Percentiles rank a stretch among this genome's conserved stretches.
Conservation (phyloP, 2,888 invertebrate species). For the Lasioglossum calceatum region DNA sequence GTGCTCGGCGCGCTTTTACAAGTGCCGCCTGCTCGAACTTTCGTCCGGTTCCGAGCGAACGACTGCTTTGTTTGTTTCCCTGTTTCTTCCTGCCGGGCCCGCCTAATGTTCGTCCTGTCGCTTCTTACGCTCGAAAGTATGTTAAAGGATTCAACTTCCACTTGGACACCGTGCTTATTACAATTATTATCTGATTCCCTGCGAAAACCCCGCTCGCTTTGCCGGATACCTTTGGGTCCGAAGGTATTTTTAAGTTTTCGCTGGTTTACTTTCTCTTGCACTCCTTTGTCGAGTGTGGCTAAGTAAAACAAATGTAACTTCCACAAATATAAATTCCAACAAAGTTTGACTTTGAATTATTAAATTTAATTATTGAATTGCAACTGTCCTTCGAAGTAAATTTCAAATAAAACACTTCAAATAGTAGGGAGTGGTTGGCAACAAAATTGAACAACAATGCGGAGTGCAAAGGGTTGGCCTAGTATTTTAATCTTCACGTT, state of each 20-base stretch:
- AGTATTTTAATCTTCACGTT: not conserved
- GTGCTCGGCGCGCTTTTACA: conserved; percentile 30
- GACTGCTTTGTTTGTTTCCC: conserved; percentile 40
- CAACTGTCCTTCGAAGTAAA: too few species aligned
- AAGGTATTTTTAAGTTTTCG: not conserved
- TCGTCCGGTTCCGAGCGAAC: conserved; percentile 31
- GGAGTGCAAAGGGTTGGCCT: too few species aligned
- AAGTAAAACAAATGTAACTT: too few species aligned
- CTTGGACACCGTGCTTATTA: not conserved
- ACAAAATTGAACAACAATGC: too few species aligned
- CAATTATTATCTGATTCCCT: not conserved
- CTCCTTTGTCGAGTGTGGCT: too few species aligned
- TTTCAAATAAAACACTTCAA: too few species aligned
- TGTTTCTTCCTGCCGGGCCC: conserved; percentile 2
- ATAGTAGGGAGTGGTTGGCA: too few species aligned
- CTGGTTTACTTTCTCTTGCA: not conserved
- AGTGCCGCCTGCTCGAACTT: conserved; percentile 45
- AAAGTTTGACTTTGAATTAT: too few species aligned
- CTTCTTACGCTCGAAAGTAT: conserved; percentile 16
- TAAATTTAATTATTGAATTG: too few species aligned
- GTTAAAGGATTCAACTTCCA: conserved; percentile 12
- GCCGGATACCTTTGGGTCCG: not conserved
- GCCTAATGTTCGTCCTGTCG: not conserved
- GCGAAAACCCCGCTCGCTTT: not conserved
- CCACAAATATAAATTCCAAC: too few species aligned